Evolutionary conservation across 2,797 vertebrate genomes (phyloP), one percentile per base, ranked within the genome.

Genomic region (Sebastes nivosus): DNA sequence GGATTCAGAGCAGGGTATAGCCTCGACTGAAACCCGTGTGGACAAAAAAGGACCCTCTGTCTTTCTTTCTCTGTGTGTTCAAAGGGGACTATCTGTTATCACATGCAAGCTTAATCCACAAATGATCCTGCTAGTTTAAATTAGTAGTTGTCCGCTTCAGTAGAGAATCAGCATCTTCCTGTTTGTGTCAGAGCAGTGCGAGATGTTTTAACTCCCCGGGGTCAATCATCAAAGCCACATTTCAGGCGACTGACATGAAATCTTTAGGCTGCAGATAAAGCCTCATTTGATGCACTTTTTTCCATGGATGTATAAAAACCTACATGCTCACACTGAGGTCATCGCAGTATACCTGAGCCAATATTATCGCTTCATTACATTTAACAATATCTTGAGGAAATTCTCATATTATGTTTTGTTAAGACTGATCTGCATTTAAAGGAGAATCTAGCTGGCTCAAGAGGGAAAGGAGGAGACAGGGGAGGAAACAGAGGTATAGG

Each of bases 1-100:
- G 87, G 88, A 92, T 94, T 92, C 79, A 75, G 60, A 13, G 59
- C 38, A 46, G 38, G 73, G 76, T 74, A 24, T 74, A 68, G 68
- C 69, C 67, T 88, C 20, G 0, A 75, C 60, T 66, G 38, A 72
- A 88, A 88, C 87, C 83, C 84, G 66, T 63, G 70, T 57, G 71
- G 85, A 82, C 79, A 64, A 79, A 86, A 86, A 70, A 81, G 20
- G 38, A 76, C 67, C 76, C 67, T 76, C 59, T 65, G 72, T 77
- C 22, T 85, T 34, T 86, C 65, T 79, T 75, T 61, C 68, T 69
- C 29, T 42, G 59, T 71, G 71, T 58, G 36, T 27, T 80, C 67
- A 64, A 74, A 90, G 71, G 76, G 54, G 20, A 78, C 66, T 42
- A 55, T 77, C 29, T 86, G 55, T 83, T 71, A 80, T 87, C 70